Evolutionary conservation across 2,797 vertebrate genomes (phyloP), one percentile per base, ranked within the genome.

Genomic region (Catharus ustulatus): DNA sequence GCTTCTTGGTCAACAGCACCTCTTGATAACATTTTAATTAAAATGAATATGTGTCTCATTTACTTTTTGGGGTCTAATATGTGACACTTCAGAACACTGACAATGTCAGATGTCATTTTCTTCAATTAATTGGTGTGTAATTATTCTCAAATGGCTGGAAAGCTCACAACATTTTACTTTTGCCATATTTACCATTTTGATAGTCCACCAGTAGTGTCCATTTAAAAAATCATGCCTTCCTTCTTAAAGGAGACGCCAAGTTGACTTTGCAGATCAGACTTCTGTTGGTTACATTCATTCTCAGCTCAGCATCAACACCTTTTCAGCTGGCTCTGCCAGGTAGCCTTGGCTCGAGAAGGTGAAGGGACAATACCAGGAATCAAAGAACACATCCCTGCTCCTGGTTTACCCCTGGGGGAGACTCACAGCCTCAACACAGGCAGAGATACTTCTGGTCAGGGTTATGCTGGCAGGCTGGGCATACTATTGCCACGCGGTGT

Each of bases 1-100:
- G 67, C 54, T 97, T 93, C 82, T 93, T 95, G 83, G 92, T 95
- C 91, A 97, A 93, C 88, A 94, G 32, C 36, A 91, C 43, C 52
- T 93, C 87, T 95, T 93, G 84, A 94, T 92, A 95, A 90, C 74
- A 94, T 92, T 96, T 96, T 95, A 95, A 97, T 96, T 95, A 94
- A 91, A 97, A 93, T 68, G 58, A 89, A 67, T 96, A 81, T 84
- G 71, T 82, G 64, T 84, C 89, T 94, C 87, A 82, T 94, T 90
- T 93, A 62, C 38, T 72, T 89, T 90, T 81, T 23, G 71, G 71
- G 69, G 36, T 87, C 91, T 94, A 83, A 84, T 89, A 58, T 32
- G 42, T 88, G 76, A 75, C 74, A 90, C 74, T 94, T 94, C 75
- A 87, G 69, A 87, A 87, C 49, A 67, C 40, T 64, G 78, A 58